Percentiles rank a stretch among this genome's conserved stretches.
Evolutionary conservation across 2,797 vertebrate species (phyloP).

Genomic region (Neosilurus hyrtlii): DNA sequence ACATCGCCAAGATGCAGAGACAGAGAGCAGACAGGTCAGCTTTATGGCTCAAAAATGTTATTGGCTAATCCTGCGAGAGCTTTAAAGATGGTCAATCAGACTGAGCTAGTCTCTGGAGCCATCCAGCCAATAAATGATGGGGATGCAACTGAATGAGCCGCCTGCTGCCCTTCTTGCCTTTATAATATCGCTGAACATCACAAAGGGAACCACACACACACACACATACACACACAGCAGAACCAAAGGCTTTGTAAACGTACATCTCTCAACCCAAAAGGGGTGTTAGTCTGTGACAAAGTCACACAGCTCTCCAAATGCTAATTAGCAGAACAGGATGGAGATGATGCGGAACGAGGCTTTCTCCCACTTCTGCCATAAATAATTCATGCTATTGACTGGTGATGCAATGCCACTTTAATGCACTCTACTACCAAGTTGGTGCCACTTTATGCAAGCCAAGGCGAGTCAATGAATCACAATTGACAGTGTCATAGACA

Average conservation of each 20-base stretch:
- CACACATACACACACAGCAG: conserved; percentile 19
- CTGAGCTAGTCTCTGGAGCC: conserved; percentile 64
- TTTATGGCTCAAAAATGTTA: conserved; percentile 53
- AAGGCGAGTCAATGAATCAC: conserved; percentile 59
- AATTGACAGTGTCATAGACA: conserved; percentile 61
- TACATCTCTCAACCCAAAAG: conserved; percentile 45
- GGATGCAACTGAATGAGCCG: conserved; percentile 61
- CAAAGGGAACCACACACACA: conserved; percentile 20
- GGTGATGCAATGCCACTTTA: conserved; percentile 71
- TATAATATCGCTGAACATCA: conserved; percentile 36
- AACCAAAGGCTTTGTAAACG: conserved; percentile 28
- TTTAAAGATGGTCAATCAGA: conserved; percentile 65
- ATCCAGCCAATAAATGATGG: conserved; percentile 67
- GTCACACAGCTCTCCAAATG: conserved; percentile 68
- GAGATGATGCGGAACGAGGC: conserved; percentile 75
- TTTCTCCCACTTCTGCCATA: conserved; percentile 70
- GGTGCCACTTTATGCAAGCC: conserved; percentile 67
- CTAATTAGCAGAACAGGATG: conserved; percentile 71
- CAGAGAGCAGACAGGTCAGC: conserved; percentile 29
- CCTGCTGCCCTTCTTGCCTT: conserved; percentile 50
- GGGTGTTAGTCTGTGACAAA: conserved; percentile 57
- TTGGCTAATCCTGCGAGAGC: conserved; percentile 54
- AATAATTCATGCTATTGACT: conserved; percentile 78
- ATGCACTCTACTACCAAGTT: conserved; percentile 66
- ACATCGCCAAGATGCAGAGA: conserved; percentile 27